Conservation (phyloP, 1,140 invertebrate genomes). For the Drosophila azteca region DNA sequence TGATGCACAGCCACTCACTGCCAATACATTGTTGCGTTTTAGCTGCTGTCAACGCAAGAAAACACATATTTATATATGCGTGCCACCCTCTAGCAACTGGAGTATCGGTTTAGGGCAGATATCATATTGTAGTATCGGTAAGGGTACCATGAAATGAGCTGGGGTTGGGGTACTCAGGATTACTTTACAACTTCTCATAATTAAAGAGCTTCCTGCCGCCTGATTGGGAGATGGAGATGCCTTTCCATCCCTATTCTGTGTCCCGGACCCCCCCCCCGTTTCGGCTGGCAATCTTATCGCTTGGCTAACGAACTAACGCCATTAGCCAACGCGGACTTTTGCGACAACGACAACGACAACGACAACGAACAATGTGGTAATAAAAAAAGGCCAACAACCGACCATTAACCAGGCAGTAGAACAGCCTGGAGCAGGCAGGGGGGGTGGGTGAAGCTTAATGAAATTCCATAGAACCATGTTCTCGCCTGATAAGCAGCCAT, state of each 20-base stretch:
- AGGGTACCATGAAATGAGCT: too few species aligned
- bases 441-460: constrained; percentile 64
- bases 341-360: constrained; percentile 46
- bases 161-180: too few species aligned
- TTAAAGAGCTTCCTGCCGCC: constrained; percentile 43
- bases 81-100: too few species aligned
- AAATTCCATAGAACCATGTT: constrained; percentile 82
- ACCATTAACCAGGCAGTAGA: constrained; percentile 44
- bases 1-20: too few species aligned
- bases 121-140: too few species aligned
- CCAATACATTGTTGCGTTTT: too few species aligned
- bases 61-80: too few species aligned
- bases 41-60: too few species aligned
- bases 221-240: too few species aligned
- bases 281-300: constrained; percentile 66
- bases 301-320: constrained; percentile 79
- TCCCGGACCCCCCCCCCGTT: not conserved
- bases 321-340: constrained; percentile 60
- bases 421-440: not conserved
- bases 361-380: constrained; percentile 56
- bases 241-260: too few species aligned
- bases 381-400: constrained; percentile 73
- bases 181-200: constrained; percentile 21
- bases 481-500: constrained; percentile 83
- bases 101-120: too few species aligned